Percentiles rank a stretch among this genome's conserved stretches.
Evolutionary conservation across 1,140 invertebrate species (phyloP).

Genomic region (Mactra quadrangularis): DNA sequence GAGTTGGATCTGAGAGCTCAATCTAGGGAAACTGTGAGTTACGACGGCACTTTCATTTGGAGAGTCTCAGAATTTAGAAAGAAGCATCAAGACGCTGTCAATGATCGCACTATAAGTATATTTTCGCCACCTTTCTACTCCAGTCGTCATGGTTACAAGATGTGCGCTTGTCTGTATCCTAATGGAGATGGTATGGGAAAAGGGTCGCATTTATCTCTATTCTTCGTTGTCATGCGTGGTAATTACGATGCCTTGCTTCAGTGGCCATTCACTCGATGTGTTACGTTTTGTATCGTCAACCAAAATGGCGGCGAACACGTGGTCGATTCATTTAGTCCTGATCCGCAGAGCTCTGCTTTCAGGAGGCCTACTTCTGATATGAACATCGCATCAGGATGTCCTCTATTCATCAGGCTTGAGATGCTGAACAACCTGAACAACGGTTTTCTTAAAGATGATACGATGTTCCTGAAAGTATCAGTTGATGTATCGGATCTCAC

Average conservation of each 20-base stretch:
- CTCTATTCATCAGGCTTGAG: too few relatives aligned
- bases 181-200: too few relatives aligned
- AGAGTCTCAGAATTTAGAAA: constrained; percentile 77
- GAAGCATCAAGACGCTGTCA: constrained; percentile 75
- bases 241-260: constrained; percentile 79
- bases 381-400: too few relatives aligned
- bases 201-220: too few relatives aligned
- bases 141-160: constrained; percentile 87
- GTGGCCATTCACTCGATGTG: constrained; percentile 82
- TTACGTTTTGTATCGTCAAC: constrained; percentile 79
- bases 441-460: constrained; percentile 81
- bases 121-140: constrained; percentile 82
- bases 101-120: constrained; percentile 76
- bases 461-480: constrained; percentile 80
- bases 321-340: constrained; percentile 82
- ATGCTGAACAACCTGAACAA: too few relatives aligned
- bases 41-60: constrained; percentile 80
- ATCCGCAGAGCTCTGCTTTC: constrained; percentile 77
- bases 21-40: constrained; percentile 72
- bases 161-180: constrained; percentile 92
- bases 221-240: constrained; percentile 81
- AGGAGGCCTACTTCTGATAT: constrained; percentile 80
- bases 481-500: constrained; percentile 68
- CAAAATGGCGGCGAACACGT: too few relatives aligned
- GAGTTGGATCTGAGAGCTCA: constrained; percentile 72